These are phyloP conservation scores for Polylopha cassiicola DNA, from an alignment of 2,888 invertebrate species.

Conservation along the genomic window DNA sequence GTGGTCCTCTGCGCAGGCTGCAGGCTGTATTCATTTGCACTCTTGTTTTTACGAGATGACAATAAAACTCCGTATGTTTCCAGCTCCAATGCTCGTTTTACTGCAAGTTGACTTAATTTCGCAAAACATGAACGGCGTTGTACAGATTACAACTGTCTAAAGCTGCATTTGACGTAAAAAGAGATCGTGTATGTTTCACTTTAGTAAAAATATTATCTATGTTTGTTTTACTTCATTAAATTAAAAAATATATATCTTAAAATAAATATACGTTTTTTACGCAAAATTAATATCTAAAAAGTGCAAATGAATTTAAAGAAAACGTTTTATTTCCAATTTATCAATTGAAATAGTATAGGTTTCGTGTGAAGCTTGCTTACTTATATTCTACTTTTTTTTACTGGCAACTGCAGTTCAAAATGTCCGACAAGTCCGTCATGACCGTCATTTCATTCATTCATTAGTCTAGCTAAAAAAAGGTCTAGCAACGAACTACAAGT, in stretches of 20 bases:
- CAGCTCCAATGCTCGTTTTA: constrained; percentile 1
- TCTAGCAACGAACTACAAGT: constrained; percentile 62
- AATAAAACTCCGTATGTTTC: neutral
- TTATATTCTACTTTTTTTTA: constrained; percentile 22
- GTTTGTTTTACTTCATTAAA: no score
- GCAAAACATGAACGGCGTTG: constrained; percentile 1
- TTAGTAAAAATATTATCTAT: no score
- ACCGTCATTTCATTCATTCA: constrained; percentile 55
- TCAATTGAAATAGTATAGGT: no score
- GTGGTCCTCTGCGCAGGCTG: constrained; percentile 24
- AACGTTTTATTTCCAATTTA: no score
- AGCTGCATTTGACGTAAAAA: neutral
- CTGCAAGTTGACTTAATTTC: no score
- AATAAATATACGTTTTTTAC: no score
- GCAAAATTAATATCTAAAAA: no score
- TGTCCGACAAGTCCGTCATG: constrained; percentile 40
- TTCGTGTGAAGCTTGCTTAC: constrained; percentile 9
- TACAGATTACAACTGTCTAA: constrained; percentile 2
- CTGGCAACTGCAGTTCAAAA: constrained; percentile 35
- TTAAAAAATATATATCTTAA: no score
- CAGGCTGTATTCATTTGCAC: constrained; percentile 6
- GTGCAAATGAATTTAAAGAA: no score
- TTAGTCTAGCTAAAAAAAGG: constrained; percentile 62
- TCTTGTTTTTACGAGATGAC: constrained; percentile 1
- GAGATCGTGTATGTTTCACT: no score